Evolutionary conservation across 1,140 invertebrate species (phyloP).

Genomic region (Hylaeus anthracinus): DNA sequence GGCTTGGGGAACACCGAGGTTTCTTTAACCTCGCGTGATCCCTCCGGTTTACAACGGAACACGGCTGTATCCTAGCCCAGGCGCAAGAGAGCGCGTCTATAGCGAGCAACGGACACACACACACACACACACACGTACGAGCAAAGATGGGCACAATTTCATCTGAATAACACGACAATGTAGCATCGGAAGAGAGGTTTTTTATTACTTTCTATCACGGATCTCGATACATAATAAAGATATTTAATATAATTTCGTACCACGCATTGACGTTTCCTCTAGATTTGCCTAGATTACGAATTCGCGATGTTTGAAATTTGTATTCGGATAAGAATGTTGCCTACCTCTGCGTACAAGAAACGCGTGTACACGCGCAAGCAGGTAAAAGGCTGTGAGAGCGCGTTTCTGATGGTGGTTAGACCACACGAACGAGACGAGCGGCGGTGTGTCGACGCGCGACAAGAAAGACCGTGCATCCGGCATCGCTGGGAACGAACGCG

Average conservation of each 20-base stretch:
- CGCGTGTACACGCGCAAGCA: neutral
- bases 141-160: neutral
- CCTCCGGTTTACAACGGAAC: conserved; percentile 8
- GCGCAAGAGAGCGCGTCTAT: neutral
- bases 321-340: too few relatives aligned
- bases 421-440: neutral
- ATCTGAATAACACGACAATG: too few relatives aligned
- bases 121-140: neutral
- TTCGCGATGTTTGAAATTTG: too few relatives aligned
- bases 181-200: too few relatives aligned
- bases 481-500: conserved; percentile 27
- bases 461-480: conserved; percentile 21
- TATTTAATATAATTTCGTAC: too few relatives aligned
- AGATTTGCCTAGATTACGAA: too few relatives aligned
- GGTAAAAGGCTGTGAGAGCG: neutral
- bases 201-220: too few relatives aligned
- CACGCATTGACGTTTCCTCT: too few relatives aligned
- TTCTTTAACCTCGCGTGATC: conserved; percentile 16
- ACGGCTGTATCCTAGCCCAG: neutral
- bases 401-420: neutral
- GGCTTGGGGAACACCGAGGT: neutral
- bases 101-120: neutral
- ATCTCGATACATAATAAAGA: too few relatives aligned
- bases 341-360: neutral
- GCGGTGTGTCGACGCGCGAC: conserved; percentile 13